Percentiles rank a stretch among this genome's conserved stretches.
phyloP scores from a whole-genome alignment of 2,113 vertebrate genomes.

The Nothobranchius kuhntae region DNA sequence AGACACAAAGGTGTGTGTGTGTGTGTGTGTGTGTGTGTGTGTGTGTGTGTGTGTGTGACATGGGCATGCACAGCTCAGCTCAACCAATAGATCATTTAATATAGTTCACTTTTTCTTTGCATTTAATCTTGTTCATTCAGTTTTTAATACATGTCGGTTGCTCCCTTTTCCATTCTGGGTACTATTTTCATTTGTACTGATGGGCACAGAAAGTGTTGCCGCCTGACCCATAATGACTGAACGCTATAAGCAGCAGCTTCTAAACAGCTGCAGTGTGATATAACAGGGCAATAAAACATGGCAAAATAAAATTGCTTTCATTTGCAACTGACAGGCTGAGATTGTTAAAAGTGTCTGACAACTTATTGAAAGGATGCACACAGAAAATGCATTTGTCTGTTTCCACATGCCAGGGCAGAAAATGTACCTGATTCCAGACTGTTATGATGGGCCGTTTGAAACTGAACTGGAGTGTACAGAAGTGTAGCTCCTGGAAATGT shows the following conservation, averaged over 20 bases:
- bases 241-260: background rate
- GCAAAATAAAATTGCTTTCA: slow-evolving; percentile 79
- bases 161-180: background rate
- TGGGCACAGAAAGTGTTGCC: background rate
- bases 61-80: no score
- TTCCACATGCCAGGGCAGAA: background rate
- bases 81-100: background rate
- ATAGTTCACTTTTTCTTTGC: background rate
- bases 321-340: slow-evolving; percentile 62
- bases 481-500: background rate
- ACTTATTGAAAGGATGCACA: background rate
- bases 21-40: no score
- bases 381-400: background rate
- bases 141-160: background rate
- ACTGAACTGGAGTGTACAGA: background rate
- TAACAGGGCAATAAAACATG: slow-evolving; percentile 52
- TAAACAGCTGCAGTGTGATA: background rate
- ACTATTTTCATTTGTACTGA: background rate
- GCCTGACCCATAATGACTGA: background rate
- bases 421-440: background rate
- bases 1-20: no score
- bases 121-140: background rate
- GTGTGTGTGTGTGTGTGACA: no score
- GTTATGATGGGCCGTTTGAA: background rate
- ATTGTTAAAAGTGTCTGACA: background rate